Conservation (phyloP, 2,888 invertebrate species). For the Choristoneura rosaceana region DNA sequence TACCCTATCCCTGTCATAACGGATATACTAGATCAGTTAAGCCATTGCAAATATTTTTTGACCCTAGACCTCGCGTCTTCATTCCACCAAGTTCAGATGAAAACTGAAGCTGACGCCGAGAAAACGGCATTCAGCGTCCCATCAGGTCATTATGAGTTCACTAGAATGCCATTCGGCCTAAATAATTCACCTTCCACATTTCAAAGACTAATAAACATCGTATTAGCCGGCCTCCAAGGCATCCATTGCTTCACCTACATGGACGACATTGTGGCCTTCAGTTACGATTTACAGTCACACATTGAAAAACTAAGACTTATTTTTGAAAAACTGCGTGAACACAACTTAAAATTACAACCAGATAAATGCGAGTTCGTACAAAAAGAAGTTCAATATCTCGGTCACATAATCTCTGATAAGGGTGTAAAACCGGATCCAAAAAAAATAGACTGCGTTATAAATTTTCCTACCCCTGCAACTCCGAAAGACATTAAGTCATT, state of each 20-base stretch:
- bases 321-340: conserved; percentile 45
- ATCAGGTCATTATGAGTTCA: conserved; percentile 46
- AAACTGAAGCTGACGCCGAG: not conserved
- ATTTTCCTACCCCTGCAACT: conserved; percentile 49
- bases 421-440: conserved; percentile 55
- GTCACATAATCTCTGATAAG: conserved; percentile 53
- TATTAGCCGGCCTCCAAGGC: conserved; percentile 9
- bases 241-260: conserved; percentile 50
- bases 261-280: conserved; percentile 44
- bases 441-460: conserved; percentile 46
- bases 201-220: conserved; percentile 44
- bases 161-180: conserved; percentile 47
- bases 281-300: not conserved
- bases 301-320: conserved; percentile 44
- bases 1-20: conserved; percentile 48
- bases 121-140: conserved; percentile 3
- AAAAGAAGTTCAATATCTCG: conserved; percentile 53
- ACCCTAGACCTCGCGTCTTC: not conserved
- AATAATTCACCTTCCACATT: conserved; percentile 51
- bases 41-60: conserved; percentile 41
- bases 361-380: conserved; percentile 49
- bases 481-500: conserved; percentile 52
- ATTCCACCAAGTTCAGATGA: not conserved
- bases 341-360: conserved; percentile 45
- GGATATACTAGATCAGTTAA: conserved; percentile 49